Base-by-base conservation (phyloP, 2,888 invertebrate genomes). In the Tetragonula carbonaria region DNA sequence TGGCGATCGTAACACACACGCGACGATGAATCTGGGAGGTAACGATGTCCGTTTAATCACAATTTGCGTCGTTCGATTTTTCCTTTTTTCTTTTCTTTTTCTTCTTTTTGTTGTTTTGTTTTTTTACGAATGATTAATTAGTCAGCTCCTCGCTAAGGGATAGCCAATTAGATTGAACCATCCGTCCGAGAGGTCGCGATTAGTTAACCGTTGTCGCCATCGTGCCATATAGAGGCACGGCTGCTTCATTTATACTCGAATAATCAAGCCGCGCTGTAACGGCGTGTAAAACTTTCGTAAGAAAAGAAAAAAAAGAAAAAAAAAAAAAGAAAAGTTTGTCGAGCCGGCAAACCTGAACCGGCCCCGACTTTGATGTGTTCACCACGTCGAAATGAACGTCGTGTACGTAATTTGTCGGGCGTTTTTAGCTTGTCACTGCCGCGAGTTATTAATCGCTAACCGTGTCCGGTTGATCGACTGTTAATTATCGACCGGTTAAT, bases 81-180 rank as follows among this genome's bases (percentile, higher is more conserved):
- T 16, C 16, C 11, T 51, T 6, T 50, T 2, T 28, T 28, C 28
- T 28, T 28, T 13, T 50, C 50, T 50, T 13, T 16, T 6, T 23
- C 23, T 51, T 16, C 6, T 14, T 51, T 16, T 2, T 6, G 14
- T 16, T 16, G 14, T 51, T 51, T 16, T 0, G 13, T 86, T 91
- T 89, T 89, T 90, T 85, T 28, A 51, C 82, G 77, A 85, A 86
- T 86, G 87, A 85, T 90, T 87, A 87, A 91, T 91, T 88, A 88
- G 67, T 33, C 65, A 84, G 81, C 84, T 78, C 74, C 68, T 68
- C 66, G 16, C 28, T 28, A 28, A 28, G 28, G 63, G 78, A 85
- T 87, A 87, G 84, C 87, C 90, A 90, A 92, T 92, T 90, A 88
- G 89, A 88, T 85, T 80, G 81, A 84, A 88, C 78, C 84, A 55